These are phyloP conservation scores for Verasper variegatus DNA, from an alignment of 2,113 vertebrate genomes.

Conservation along the genomic window DNA sequence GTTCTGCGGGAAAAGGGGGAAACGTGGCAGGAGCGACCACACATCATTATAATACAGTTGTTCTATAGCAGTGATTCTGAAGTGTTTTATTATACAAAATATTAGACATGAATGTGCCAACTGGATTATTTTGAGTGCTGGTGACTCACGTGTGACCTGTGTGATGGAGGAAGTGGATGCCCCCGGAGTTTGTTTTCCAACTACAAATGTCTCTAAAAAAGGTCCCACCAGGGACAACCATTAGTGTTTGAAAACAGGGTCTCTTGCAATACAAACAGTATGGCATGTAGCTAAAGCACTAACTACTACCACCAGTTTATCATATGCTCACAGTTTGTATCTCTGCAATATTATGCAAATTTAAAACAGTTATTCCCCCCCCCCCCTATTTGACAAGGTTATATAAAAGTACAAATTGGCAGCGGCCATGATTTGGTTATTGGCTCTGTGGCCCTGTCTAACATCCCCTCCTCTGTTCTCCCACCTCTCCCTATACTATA, in stretches of 20 bases:
- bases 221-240: constrained; percentile 54
- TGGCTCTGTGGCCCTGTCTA: constrained; percentile 8
- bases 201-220: constrained; percentile 37
- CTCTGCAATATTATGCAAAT: neutral
- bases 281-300: neutral
- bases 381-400: neutral
- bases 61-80: constrained; percentile 6
- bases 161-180: constrained; percentile 19
- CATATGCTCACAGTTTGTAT: neutral
- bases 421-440: constrained; percentile 8
- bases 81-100: constrained; percentile 17
- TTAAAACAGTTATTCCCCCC: neutral
- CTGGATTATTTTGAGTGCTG: neutral
- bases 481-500: constrained; percentile 37
- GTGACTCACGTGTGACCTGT: constrained; percentile 15
- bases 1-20: constrained; percentile 45
- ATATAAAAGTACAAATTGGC: constrained; percentile 7
- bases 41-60: constrained; percentile 37
- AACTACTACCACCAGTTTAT: neutral
- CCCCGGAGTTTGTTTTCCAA: constrained; percentile 2
- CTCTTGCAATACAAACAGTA: constrained; percentile 10
- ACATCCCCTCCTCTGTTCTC: constrained; percentile 28
- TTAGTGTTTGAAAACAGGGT: constrained; percentile 39
- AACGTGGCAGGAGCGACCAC: constrained; percentile 35
- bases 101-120: constrained; percentile 9